A percentile compares a stretch with the other conserved stretches of the same genome.
These are phyloP conservation scores for Cynodonichthys magdalenae DNA, from an alignment of 2,797 vertebrate genomes.

Conservation along the genomic window DNA sequence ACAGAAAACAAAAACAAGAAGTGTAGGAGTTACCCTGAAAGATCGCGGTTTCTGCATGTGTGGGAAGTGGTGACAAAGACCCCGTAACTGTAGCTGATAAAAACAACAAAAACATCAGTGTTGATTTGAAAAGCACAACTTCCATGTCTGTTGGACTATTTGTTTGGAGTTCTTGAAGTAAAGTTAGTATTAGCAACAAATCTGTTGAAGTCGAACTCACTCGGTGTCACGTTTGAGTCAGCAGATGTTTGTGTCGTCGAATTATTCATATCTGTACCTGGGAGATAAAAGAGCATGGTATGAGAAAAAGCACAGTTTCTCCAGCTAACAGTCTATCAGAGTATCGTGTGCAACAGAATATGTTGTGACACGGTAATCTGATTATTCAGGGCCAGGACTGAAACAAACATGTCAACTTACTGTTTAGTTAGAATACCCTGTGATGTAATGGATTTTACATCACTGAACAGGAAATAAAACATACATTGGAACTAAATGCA, in stretches of 20 bases:
- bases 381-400: conserved; percentile 41
- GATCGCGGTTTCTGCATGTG: conserved; percentile 30
- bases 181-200: neutral
- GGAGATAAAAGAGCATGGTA: conserved; percentile 34
- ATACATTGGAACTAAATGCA: too few species aligned
- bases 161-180: neutral
- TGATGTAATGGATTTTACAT: conserved; percentile 33
- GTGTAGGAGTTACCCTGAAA: conserved; percentile 48
- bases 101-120: neutral
- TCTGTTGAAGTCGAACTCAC: conserved; percentile 34
- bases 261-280: conserved; percentile 47
- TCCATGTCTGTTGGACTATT: neutral
- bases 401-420: conserved; percentile 32
- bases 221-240: neutral
- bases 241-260: conserved; percentile 14
- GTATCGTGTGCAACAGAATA: conserved; percentile 34
- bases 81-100: conserved; percentile 12
- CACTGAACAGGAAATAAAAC: neutral
- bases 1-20: neutral
- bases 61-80: conserved; percentile 20
- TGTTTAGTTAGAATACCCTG: conserved; percentile 19
- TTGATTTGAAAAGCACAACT: conserved; percentile 16
- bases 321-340: conserved; percentile 1
- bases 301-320: conserved; percentile 20
- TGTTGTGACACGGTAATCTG: conserved; percentile 59